phyloP scores from a whole-genome alignment of 2,797 vertebrate genomes.

The Arrhamphus sclerolepis region DNA sequence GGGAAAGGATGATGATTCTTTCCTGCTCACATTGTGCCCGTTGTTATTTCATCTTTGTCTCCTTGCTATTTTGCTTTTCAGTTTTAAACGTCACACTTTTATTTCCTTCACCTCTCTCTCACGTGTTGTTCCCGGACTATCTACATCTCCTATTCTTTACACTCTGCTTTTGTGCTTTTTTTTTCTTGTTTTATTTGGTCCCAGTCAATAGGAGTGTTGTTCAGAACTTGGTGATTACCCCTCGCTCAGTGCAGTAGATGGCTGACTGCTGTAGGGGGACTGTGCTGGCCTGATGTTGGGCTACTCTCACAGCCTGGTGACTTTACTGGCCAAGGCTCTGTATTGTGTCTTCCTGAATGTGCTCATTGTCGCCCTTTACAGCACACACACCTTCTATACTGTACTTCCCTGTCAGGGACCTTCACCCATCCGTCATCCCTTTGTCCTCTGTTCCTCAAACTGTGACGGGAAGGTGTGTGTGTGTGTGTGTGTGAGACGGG shows the following conservation, averaged over 20 bases:
- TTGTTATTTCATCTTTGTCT: conserved; percentile 8
- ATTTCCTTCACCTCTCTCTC: conserved; percentile 15
- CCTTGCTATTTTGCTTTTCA: conserved; percentile 7
- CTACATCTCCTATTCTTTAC: conserved; percentile 20
- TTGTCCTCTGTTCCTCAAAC: conserved; percentile 82
- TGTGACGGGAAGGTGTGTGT: conserved; percentile 59
- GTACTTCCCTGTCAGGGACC: conserved; percentile 81
- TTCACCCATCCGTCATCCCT: conserved; percentile 79
- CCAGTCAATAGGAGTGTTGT: conserved; percentile 67
- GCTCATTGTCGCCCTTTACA: conserved; percentile 77
- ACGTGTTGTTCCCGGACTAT: conserved; percentile 2
- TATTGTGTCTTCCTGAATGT: conserved; percentile 81
- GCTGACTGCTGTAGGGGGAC: conserved; percentile 30
- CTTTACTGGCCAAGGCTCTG: conserved; percentile 44
- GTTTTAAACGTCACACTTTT: neutral
- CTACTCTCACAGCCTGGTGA: conserved; percentile 53
- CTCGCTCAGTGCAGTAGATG: conserved; percentile 53
- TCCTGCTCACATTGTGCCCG: conserved; percentile 16
- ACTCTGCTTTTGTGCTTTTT: conserved; percentile 48
- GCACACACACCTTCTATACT: conserved; percentile 78
- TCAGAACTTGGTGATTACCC: conserved; percentile 60
- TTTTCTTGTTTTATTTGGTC: conserved; percentile 53
- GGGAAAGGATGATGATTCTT: conserved; percentile 18
- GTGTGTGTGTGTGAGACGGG: neutral
- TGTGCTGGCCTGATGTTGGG: conserved; percentile 59